Percentiles rank a stretch among this genome's conserved stretches.
phyloP scores from a whole-genome alignment of 2,797 vertebrate species.

The Helicolenus hilgendorfi region DNA sequence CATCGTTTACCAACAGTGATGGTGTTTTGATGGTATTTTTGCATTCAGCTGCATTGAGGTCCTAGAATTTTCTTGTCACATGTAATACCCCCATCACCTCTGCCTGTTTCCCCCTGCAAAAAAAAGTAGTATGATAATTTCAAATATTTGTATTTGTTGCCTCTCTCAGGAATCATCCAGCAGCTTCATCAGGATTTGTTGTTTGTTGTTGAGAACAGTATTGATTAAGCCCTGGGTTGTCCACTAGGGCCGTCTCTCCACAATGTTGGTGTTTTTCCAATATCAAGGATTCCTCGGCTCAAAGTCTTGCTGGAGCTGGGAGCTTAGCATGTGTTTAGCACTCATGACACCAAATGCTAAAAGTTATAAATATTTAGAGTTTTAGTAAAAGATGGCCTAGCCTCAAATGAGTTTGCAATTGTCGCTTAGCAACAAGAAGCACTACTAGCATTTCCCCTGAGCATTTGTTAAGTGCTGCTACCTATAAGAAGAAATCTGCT shows the following conservation, averaged over 20 bases:
- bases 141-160: slow-evolving; percentile 32
- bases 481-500: slow-evolving; percentile 4
- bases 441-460: slow-evolving; percentile 19
- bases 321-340: slow-evolving; percentile 27
- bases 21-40: slow-evolving; percentile 13
- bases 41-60: not conserved
- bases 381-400: slow-evolving; percentile 44
- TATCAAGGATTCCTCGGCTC: not conserved
- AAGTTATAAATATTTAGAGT: slow-evolving; percentile 64
- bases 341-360: slow-evolving; percentile 36
- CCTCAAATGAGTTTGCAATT: slow-evolving; percentile 53
- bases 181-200: not conserved
- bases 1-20: slow-evolving; percentile 22
- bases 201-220: not conserved
- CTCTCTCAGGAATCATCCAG: slow-evolving; percentile 6
- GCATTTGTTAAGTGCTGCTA: slow-evolving; percentile 41
- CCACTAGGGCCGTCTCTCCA: not conserved
- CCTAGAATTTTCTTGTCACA: slow-evolving; percentile 13
- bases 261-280: not conserved
- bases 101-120: slow-evolving; percentile 19
- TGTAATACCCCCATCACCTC: not conserved
- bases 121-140: slow-evolving; percentile 2
- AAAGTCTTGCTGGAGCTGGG: slow-evolving; percentile 6
- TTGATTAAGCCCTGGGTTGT: not conserved
- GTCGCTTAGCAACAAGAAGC: slow-evolving; percentile 58